These are phyloP conservation scores for Pemphigus obesinymphae DNA, from an alignment of 1,140 invertebrate genomes.

Conservation along the genomic window DNA sequence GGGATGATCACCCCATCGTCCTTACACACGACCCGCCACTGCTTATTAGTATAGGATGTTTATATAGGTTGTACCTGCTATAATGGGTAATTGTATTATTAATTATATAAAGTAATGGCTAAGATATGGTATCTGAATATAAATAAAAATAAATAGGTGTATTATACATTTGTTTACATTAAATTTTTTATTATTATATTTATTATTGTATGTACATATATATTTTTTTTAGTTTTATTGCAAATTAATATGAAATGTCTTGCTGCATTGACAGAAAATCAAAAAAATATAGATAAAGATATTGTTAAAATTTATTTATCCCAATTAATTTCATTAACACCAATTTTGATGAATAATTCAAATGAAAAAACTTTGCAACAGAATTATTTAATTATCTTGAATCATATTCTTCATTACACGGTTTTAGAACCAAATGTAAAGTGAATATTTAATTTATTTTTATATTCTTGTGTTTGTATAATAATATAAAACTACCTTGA, in stretches of 20 bases:
- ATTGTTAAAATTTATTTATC: slow-evolving; percentile 3
- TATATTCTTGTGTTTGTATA: neutral
- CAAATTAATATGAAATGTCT: slow-evolving; percentile 11
- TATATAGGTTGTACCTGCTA: too few relatives aligned
- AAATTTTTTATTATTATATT: too few relatives aligned
- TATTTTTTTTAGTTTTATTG: slow-evolving; percentile 13
- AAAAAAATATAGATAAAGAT: neutral
- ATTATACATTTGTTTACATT: too few relatives aligned
- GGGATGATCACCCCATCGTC: too few relatives aligned
- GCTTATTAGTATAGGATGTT: too few relatives aligned
- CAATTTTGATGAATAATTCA: neutral
- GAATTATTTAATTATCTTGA: neutral
- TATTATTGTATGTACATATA: neutral
- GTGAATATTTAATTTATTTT: neutral
- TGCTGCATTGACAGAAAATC: slow-evolving; percentile 7
- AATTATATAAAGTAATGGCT: too few relatives aligned
- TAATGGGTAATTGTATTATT: too few relatives aligned
- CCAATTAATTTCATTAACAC: neutral
- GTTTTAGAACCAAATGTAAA: slow-evolving; percentile 9
- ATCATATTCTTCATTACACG: slow-evolving; percentile 1
- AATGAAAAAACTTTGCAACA: neutral
- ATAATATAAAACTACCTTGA: neutral
- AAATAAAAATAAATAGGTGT: too few relatives aligned
- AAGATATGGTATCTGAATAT: too few relatives aligned
- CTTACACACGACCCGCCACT: too few relatives aligned